Evolutionary conservation across 2,797 vertebrate genomes (phyloP).

Genomic region (Gymnoscopelus microlampas): DNA sequence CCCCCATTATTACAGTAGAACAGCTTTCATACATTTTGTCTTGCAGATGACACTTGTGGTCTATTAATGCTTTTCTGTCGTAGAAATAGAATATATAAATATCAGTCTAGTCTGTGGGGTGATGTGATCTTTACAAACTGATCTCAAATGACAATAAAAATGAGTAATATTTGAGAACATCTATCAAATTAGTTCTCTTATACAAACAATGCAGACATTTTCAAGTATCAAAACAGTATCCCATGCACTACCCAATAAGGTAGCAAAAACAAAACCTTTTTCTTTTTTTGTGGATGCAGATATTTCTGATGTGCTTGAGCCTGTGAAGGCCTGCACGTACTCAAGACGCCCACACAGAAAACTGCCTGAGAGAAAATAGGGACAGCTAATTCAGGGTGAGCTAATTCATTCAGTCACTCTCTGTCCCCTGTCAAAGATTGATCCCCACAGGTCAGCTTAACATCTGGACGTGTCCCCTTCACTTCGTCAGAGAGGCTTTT

Average conservation of each 20-base stretch:
- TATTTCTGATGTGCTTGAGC: slow-evolving; percentile 15
- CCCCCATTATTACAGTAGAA: no score
- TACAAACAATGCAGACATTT: neutral
- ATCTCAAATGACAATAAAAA: slow-evolving; percentile 11
- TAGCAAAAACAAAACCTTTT: no score
- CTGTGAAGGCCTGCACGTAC: slow-evolving; percentile 43
- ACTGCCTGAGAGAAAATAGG: slow-evolving; percentile 49
- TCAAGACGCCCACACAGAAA: slow-evolving; percentile 41
- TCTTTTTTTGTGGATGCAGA: neutral
- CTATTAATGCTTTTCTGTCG: no score
- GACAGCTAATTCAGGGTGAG: slow-evolving; percentile 56
- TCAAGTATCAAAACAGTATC: neutral
- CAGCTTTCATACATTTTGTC: neutral
- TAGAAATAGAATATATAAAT: no score
- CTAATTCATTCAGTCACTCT: slow-evolving; percentile 66
- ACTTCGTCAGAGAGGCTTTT: slow-evolving; percentile 45
- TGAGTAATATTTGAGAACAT: slow-evolving; percentile 17
- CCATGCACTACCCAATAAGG: neutral
- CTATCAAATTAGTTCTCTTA: neutral
- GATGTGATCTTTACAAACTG: neutral
- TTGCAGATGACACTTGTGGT: neutral
- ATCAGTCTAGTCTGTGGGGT: neutral
- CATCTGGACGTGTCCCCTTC: slow-evolving; percentile 66
- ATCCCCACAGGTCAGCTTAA: slow-evolving; percentile 55
- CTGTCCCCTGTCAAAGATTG: slow-evolving; percentile 50